These are phyloP conservation scores for Nicator chloris DNA, from an alignment of 2,113 vertebrate genomes.

Conservation along the genomic window DNA sequence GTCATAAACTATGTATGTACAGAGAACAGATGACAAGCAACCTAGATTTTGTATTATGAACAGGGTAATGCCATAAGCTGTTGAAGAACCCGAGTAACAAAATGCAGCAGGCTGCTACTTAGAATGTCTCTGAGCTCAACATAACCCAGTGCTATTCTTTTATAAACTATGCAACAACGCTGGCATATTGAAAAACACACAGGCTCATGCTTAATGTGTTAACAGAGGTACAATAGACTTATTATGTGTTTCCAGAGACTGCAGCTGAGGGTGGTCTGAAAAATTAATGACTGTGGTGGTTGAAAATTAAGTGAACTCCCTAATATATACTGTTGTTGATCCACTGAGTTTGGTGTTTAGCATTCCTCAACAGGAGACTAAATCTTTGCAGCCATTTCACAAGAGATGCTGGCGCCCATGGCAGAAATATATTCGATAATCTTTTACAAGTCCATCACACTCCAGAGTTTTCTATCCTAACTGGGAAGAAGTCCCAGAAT, in stretches of 20 bases:
- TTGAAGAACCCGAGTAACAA: slow-evolving; percentile 21
- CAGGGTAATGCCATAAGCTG: slow-evolving; percentile 46
- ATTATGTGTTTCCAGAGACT: slow-evolving; percentile 68
- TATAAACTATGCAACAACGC: slow-evolving; percentile 63
- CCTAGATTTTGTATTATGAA: slow-evolving; percentile 35
- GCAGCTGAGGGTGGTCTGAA: slow-evolving; percentile 76
- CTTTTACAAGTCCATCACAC: slow-evolving; percentile 42
- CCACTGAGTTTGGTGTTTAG: slow-evolving; percentile 73
- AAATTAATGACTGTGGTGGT: slow-evolving; percentile 76
- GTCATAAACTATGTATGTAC: slow-evolving; percentile 57
- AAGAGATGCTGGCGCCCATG: slow-evolving; percentile 76
- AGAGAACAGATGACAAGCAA: slow-evolving; percentile 33
- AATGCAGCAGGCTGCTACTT: slow-evolving; percentile 43
- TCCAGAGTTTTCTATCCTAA: not conserved
- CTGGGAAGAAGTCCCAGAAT: not conserved
- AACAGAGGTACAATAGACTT: slow-evolving; percentile 61
- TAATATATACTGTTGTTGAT: slow-evolving; percentile 79
- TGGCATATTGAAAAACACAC: slow-evolving; percentile 66
- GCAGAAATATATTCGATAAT: slow-evolving; percentile 66
- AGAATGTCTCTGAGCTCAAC: slow-evolving; percentile 1
- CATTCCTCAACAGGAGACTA: slow-evolving; percentile 78
- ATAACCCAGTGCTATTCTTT: slow-evolving; percentile 52
- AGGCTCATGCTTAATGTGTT: slow-evolving; percentile 60
- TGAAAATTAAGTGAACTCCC: slow-evolving; percentile 77
- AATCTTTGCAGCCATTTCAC: slow-evolving; percentile 73